Conservation (phyloP, 2,888 invertebrate genomes). For the Griposia aprilina region DNA sequence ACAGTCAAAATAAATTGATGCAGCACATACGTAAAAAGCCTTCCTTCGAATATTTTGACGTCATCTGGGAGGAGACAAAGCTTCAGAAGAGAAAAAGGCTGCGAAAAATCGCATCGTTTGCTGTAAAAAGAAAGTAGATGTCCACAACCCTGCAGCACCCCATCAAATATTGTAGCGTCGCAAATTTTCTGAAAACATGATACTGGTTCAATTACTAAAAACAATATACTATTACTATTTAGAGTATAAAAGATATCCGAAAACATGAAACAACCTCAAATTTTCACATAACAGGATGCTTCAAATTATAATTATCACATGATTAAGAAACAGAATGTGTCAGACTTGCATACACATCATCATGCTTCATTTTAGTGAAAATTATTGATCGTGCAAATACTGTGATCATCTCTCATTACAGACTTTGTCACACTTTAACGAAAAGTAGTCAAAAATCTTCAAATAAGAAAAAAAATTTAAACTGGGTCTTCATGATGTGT, state of each 20-base stretch:
- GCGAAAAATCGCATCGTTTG: background rate
- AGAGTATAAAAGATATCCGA: background rate
- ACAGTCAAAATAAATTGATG: background rate
- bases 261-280: no score
- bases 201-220: background rate
- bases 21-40: background rate
- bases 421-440: background rate
- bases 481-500: background rate
- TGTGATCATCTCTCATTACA: background rate
- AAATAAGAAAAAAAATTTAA: background rate
- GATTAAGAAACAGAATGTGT: background rate
- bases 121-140: background rate
- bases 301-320: background rate
- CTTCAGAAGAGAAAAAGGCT: background rate
- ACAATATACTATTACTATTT: background rate
- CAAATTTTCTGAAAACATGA: background rate
- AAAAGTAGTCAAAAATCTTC: background rate
- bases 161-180: background rate
- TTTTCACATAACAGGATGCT: background rate
- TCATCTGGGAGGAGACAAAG: background rate
- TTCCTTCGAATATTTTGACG: background rate
- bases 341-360: background rate
- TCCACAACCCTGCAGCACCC: background rate
- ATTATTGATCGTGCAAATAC: background rate
- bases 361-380: background rate